A percentile compares a stretch with the other conserved stretches of the same genome.
Evolutionary conservation across 1,140 invertebrate genomes (phyloP).

Genomic region (Elysia chlorotica): DNA sequence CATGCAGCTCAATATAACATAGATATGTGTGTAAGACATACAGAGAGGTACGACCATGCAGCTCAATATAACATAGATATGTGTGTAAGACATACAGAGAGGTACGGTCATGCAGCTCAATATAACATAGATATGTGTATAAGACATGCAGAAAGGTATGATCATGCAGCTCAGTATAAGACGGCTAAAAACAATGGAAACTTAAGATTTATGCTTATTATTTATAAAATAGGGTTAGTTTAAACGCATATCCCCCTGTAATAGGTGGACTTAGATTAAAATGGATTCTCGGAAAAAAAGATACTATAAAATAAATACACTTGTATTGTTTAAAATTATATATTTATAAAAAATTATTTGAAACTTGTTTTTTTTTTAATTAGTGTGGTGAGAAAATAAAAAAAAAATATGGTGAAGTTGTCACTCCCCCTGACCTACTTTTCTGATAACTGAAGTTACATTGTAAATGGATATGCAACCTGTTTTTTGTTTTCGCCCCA

Average conservation of each 20-base stretch:
- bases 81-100: no score
- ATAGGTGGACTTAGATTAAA: no score
- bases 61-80: no score
- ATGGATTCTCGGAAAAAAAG: no score
- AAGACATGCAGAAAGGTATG: neutral
- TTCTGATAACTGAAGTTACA: neutral
- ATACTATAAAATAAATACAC: no score
- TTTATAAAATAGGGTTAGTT: neutral
- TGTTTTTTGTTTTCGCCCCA: neutral
- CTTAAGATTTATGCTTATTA: neutral
- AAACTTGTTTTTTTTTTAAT: neutral
- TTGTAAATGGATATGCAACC: neutral
- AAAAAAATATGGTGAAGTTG: neutral
- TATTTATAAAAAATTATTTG: neutral
- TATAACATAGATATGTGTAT: neutral
- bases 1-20: no score
- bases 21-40: no score
- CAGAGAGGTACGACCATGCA: no score
- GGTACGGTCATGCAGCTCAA: constrained; percentile 28
- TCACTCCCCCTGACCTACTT: neutral
- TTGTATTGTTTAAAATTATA: constrained; percentile 9
- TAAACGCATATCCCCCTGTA: no score
- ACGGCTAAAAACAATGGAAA: neutral
- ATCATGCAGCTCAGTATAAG: neutral
- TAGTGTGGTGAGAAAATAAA: neutral